These are phyloP conservation scores for Psittacula cyanocephala DNA, from an alignment of 2,113 vertebrate species.

Conservation along the genomic window DNA sequence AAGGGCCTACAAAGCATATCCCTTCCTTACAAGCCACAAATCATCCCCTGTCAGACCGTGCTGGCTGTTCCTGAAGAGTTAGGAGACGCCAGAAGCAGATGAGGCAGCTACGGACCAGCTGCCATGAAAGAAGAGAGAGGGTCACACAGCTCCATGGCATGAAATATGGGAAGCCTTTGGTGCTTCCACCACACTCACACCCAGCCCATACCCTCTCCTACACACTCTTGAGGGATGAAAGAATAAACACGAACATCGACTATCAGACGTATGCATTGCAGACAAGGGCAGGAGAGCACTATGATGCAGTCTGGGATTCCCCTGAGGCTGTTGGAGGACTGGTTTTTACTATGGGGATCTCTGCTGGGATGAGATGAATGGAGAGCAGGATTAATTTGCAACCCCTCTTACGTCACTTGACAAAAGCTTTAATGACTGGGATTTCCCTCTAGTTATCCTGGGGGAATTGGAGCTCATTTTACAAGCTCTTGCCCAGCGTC, in stretches of 20 bases:
- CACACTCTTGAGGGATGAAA: not conserved
- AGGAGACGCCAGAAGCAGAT: not conserved
- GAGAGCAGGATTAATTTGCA: slow-evolving; percentile 48
- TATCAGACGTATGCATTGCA: not conserved
- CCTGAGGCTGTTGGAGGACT: not conserved
- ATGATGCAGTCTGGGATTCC: not conserved
- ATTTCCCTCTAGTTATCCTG: slow-evolving; percentile 54
- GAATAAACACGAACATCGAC: not conserved
- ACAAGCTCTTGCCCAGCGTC: not conserved
- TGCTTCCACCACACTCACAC: not conserved
- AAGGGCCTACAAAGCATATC: not conserved
- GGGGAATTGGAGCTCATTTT: slow-evolving; percentile 13
- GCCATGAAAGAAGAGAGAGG: not conserved
- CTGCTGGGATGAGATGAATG: slow-evolving; percentile 20
- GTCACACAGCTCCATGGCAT: rapidly evolving
- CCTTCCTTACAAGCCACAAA: not conserved
- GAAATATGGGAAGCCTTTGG: not conserved
- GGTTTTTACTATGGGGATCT: not conserved
- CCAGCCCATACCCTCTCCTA: not conserved
- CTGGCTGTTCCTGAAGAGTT: not conserved
- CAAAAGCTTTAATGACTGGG: slow-evolving; percentile 43
- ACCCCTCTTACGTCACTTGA: slow-evolving; percentile 31
- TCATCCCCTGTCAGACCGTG: not conserved
- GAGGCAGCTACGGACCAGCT: not conserved
- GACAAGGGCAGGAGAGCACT: not conserved